phyloP scores from a whole-genome alignment of 2,888 invertebrate species.

The Spilosoma lubricipeda region DNA sequence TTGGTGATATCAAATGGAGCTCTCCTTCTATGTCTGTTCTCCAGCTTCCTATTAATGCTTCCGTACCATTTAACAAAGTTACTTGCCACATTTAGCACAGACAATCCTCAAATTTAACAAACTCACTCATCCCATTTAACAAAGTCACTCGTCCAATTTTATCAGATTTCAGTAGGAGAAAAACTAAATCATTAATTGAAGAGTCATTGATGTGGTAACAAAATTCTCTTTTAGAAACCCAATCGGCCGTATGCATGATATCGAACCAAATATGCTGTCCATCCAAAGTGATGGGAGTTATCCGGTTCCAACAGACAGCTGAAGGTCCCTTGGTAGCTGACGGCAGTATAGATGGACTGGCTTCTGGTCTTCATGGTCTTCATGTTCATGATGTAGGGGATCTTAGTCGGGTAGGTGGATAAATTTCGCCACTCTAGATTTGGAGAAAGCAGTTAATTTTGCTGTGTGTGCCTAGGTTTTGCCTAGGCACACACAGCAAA shows the following conservation, averaged over 20 bases:
- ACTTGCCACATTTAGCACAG: too few relatives aligned
- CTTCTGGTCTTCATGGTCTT: conserved; percentile 89
- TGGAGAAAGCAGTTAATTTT: too few relatives aligned
- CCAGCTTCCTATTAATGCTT: too few relatives aligned
- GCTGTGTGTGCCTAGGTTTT: too few relatives aligned
- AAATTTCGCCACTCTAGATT: neutral
- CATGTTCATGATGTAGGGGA: conserved; percentile 98
- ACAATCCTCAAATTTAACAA: too few relatives aligned
- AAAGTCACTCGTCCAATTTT: too few relatives aligned
- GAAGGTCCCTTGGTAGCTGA: conserved; percentile 90
- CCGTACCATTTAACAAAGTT: too few relatives aligned
- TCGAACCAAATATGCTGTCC: conserved; percentile 72
- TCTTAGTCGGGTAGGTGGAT: conserved; percentile 88
- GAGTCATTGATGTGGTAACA: neutral
- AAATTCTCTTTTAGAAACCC: conserved; percentile 58
- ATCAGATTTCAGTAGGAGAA: too few relatives aligned
- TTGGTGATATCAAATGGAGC: too few relatives aligned
- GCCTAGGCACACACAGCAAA: too few relatives aligned
- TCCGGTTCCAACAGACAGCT: conserved; percentile 90
- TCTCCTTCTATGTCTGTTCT: too few relatives aligned
- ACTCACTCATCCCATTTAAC: too few relatives aligned
- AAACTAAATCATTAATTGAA: neutral
- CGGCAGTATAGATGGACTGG: conserved; percentile 93
- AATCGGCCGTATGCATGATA: conserved; percentile 92
- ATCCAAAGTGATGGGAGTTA: conserved; percentile 88